Evolutionary conservation across 2,888 invertebrate species (phyloP).

Genomic region (Gastracanthus pulcherrimus): DNA sequence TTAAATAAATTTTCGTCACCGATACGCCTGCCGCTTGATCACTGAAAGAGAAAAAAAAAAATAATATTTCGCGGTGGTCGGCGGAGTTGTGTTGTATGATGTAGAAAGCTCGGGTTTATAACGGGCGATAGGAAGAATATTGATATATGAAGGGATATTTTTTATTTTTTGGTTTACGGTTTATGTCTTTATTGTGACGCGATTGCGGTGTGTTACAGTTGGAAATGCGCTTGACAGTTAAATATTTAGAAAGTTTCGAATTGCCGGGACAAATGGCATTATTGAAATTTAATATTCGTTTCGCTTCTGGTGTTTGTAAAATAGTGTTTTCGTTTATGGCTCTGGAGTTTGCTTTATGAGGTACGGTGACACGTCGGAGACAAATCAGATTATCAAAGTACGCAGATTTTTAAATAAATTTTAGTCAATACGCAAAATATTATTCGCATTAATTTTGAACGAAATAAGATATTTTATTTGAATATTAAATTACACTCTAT

Average conservation of each 20-base stretch:
- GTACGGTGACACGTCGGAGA: too few species aligned
- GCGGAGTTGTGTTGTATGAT: background rate
- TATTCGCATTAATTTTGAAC: too few species aligned
- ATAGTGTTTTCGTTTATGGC: background rate
- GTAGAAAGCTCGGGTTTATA: background rate
- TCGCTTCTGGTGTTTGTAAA: background rate
- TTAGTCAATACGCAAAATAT: too few species aligned
- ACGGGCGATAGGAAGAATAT: too few species aligned
- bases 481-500: too few species aligned
- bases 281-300: background rate
- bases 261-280: background rate
- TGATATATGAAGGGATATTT: constrained; percentile 1
- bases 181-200: constrained; percentile 2
- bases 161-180: background rate
- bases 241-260: constrained; percentile 18
- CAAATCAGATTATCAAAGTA: too few species aligned
- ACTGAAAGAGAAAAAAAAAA: constrained; percentile 6
- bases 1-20: constrained; percentile 32
- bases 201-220: background rate
- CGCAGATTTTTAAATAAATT: too few species aligned
- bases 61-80: background rate
- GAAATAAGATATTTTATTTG: too few species aligned
- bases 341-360: background rate
- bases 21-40: background rate
- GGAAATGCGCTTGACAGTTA: constrained; percentile 12